Conservation (phyloP, 2,888 invertebrate genomes). For the Trichogramma evanescens region DNA sequence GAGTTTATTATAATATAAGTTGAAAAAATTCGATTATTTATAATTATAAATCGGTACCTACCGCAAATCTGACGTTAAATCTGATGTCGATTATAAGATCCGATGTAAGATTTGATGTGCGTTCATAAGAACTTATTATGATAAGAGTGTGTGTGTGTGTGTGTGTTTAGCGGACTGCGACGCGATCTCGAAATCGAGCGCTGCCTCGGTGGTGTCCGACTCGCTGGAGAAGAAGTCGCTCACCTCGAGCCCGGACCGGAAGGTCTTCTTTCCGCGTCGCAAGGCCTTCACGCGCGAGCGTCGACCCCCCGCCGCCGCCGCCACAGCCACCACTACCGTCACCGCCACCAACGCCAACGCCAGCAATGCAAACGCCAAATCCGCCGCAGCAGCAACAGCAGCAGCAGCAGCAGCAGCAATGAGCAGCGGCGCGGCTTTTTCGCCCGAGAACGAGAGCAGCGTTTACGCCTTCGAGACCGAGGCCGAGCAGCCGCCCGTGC, state of each 20-base stretch:
- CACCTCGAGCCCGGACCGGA: constrained; percentile 25
- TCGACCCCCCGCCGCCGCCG: no score
- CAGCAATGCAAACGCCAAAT: no score
- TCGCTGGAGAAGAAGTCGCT: constrained; percentile 33
- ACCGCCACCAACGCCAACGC: no score
- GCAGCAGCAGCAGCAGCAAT: not conserved
- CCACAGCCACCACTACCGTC: no score
- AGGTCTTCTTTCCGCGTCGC: constrained; percentile 46
- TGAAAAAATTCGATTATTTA: no score
- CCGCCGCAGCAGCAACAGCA: no score
- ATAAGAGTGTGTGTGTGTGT: not conserved
- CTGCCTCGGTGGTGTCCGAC: constrained; percentile 29
- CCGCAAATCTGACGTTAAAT: no score
- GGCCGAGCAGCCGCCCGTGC: constrained; percentile 51
- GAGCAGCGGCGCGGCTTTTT: constrained; percentile 55
- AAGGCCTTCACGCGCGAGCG: constrained; percentile 50
- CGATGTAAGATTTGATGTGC: no score
- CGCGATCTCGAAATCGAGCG: constrained; percentile 32
- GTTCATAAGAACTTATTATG: no score
- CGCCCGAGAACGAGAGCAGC: constrained; percentile 63
- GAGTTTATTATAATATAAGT: no score
- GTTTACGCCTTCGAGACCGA: constrained; percentile 68
- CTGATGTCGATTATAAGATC: no score
- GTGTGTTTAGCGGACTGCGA: constrained; percentile 28
- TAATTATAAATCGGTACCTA: no score